phyloP scores from a whole-genome alignment of 2,797 vertebrate genomes.

The Sebastes flavidus region DNA sequence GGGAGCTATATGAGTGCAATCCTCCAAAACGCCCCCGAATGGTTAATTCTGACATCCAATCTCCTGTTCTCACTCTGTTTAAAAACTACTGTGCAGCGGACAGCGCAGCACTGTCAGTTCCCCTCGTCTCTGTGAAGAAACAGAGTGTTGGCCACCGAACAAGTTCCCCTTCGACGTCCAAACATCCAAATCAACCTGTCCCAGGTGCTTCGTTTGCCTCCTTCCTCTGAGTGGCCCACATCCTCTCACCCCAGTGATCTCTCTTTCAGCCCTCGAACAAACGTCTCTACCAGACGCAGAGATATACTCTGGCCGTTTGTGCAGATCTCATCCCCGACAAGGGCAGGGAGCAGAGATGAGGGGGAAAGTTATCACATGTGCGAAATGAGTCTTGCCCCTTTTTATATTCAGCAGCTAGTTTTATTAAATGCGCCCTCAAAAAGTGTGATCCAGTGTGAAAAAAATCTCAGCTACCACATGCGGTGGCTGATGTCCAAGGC shows the following conservation, averaged over 20 bases:
- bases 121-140: constrained; percentile 45
- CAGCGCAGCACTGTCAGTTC: constrained; percentile 26
- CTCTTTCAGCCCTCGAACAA: constrained; percentile 54
- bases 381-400: constrained; percentile 58
- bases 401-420: constrained; percentile 63
- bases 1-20: constrained; percentile 25
- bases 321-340: constrained; percentile 48
- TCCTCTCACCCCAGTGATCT: constrained; percentile 66
- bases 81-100: constrained; percentile 28
- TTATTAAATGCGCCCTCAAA: constrained; percentile 84
- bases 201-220: constrained; percentile 67
- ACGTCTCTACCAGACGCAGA: constrained; percentile 60
- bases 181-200: constrained; percentile 68
- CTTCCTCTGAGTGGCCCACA: constrained; percentile 73
- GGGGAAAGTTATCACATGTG: constrained; percentile 64
- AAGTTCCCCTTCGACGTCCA: constrained; percentile 55
- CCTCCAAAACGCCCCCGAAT: constrained; percentile 2
- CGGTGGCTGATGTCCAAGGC: constrained; percentile 89
- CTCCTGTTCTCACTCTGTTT: constrained; percentile 23
- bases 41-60: constrained; percentile 34
- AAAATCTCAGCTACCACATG: constrained; percentile 89
- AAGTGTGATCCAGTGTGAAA: constrained; percentile 80
- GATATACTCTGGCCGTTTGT: constrained; percentile 40
- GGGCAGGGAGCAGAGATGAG: constrained; percentile 6
- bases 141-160: constrained; percentile 47